Base-by-base conservation (phyloP, 2,888 invertebrate species). In the Marasmarcha lunaedactyla region DNA sequence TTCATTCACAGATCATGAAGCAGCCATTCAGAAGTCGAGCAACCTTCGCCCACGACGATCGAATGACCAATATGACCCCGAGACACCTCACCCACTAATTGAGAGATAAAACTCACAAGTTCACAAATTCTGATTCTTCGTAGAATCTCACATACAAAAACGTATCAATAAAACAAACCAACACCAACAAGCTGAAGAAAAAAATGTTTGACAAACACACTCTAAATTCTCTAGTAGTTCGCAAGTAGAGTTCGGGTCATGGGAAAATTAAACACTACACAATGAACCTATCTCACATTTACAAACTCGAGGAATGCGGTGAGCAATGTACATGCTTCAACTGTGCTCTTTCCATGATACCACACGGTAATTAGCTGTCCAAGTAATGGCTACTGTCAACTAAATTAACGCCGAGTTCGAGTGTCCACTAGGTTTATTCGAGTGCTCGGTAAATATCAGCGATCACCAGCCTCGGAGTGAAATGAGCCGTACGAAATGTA, bases 181-280 rank as follows among this genome's bases (percentile, higher is more conserved):
- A 25, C 25, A 25, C 5, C 9, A 9, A 5, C 25, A 25, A 9
- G 25, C 5, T 9, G 25, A 9, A 6, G 25, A 30, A 30, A 30
- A 20, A 20, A 20, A 7, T 20, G 20, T 20, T 20, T 20, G 20
- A 7, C 20, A 20, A 30, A n/a, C 30, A 30, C 30, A 30, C 9
- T 30, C 30, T n/a, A 30, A 11, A 9, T 7, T 9, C n/a, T n/a
- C 2, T n/a, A 30, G 30, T 30, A 11, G 30, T 4, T n/a, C n/a
- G 30, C 30, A 9, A 9, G 6, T 11, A 30, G 4, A 3, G 30
- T n/a, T 30, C 44, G 46, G 62, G 63, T 62, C 66, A 59, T 68
- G 68, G 56, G 68, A 69, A 69, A 60, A 48, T 40, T 49, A 54
- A 59, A 61, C 48, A 54, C 54, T 57, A 57, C 61, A 59, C 60